Base-by-base conservation (phyloP, 2,888 invertebrate genomes). In the Ferrisia virgata region DNA sequence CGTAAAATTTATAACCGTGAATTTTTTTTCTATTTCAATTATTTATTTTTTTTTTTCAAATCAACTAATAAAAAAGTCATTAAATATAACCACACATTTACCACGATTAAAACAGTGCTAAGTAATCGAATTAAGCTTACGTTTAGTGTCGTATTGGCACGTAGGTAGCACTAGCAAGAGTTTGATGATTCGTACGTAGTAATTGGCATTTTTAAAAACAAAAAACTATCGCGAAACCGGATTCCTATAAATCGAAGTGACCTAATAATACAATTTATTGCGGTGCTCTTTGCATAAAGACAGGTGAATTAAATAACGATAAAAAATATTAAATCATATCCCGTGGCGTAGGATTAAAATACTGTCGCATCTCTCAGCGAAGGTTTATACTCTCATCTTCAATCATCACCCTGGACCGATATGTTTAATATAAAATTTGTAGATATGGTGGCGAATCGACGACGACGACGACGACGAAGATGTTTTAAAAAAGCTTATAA, bases 271-370 rank as follows among this genome's bases (percentile, higher is more conserved):
- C 64, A 64, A 64, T 64, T 64, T 64, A 11, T 8, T 22, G 22
- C 64, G 25, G 6, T 5, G 58, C 11, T 25, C 58, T 25, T 11
- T 58, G 25, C 58, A 3, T 53, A 53, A 5, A 15, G 2, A 22
- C 22, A 53, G 22, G 11, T 36, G 36, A 76, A 76, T 76, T 76
- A 76, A 36, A 76, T 36, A 36, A 36, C 72, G 36, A 76, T 76
- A 76, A 76, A 76, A 76, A 33, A 18, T 36, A 76, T 18, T 76
- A 76, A 76, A 76, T 76, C 72, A 18, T 76, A 18, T 76, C 72
- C 72, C 72, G 72, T 36, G 36, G 72, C 72, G 72, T 76, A 53
- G 31, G 31, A 36, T 33, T 76, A 76, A 18, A 76, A 76, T 76
- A 76, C 36, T 76, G 64, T 64, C 64, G 28, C 31, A 25, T 58